A percentile compares a stretch with the other conserved stretches of the same genome.
Evolutionary conservation across 2,113 vertebrate genomes (phyloP).

Genomic region (Macaca fascicularis): T2T-MFA8v1.1 NC_088377.1:27928001-27928500

Average conservation of each 20-base stretch:
- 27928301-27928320: background rate
- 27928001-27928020: background rate
- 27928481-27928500: background rate
- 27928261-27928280: background rate
- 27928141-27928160: background rate
- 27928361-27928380: background rate
- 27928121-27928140: background rate
- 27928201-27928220: background rate
- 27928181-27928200: background rate
- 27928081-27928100: background rate
- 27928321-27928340: background rate
- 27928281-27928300: background rate
- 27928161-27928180: background rate
- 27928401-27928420: background rate
- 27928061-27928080: background rate
- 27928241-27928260: background rate
- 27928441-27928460: slow-evolving; percentile 4
- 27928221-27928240: background rate
- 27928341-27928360: background rate
- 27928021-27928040: background rate
- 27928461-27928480: background rate
- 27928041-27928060: background rate
- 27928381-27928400: background rate
- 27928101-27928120: background rate
- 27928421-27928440: background rate